Conservation (phyloP, 1,140 invertebrate genomes). For the Stegodyphus mimosarum region DNA sequence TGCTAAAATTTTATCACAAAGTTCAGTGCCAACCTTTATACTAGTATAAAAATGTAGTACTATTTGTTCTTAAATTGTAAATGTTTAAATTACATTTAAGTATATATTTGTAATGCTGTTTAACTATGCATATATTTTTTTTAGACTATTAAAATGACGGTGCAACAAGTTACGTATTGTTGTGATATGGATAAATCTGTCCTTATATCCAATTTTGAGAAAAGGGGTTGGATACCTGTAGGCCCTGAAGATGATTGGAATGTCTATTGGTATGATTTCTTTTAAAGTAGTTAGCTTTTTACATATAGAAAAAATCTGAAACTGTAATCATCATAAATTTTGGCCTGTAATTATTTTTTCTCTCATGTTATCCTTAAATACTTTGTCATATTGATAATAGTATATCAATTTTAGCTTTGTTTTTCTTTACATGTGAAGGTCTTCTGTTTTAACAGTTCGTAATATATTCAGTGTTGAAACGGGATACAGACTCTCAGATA, state of each 20-base stretch:
- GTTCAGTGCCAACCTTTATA: no score
- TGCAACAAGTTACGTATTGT: slow-evolving; percentile 75
- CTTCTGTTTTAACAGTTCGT: slow-evolving; percentile 87
- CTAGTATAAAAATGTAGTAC: no score
- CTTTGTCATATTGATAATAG: no score
- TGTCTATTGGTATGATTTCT: slow-evolving; percentile 85
- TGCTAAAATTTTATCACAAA: no score
- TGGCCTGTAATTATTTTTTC: not conserved
- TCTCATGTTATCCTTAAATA: no score
- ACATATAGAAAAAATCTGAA: no score
- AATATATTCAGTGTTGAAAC: slow-evolving; percentile 93
- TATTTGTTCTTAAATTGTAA: no score
- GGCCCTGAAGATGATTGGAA: slow-evolving; percentile 95
- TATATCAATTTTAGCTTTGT: not conserved
- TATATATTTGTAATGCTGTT: no score
- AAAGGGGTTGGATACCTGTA: slow-evolving; percentile 91
- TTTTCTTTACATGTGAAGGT: slow-evolving; percentile 71
- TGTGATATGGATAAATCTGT: slow-evolving; percentile 97
- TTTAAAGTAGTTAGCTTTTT: not conserved
- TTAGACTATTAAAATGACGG: slow-evolving; percentile 14
- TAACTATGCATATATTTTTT: not conserved
- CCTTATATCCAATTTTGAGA: slow-evolving; percentile 91
- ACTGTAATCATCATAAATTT: not conserved
- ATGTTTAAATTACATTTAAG: no score
- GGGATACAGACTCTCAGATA: slow-evolving; percentile 90